phyloP scores from a whole-genome alignment of 92 coral and sea anemone genomes.

The Parazoanthus atlanticus region DNA sequence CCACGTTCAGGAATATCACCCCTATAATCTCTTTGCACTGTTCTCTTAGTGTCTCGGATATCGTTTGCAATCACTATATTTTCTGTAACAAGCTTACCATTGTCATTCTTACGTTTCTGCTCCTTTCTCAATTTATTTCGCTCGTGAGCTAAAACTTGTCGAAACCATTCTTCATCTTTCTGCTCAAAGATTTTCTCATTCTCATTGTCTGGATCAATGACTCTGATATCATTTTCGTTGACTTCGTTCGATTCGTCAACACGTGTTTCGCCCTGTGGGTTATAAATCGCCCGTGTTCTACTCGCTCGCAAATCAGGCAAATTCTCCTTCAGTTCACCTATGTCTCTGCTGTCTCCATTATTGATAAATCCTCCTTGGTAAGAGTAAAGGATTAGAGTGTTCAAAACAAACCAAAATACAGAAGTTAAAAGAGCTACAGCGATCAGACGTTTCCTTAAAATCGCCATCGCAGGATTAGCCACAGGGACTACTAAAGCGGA shows the following conservation, averaged over 20 bases:
- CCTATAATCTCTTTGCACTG: neutral
- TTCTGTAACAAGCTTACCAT: neutral
- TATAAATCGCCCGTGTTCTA: neutral
- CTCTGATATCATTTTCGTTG: constrained; percentile 25
- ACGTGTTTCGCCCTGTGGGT: neutral
- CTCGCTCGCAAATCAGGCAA: neutral
- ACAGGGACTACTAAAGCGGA: neutral
- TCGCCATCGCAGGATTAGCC: constrained; percentile 28
- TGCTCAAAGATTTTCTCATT: neutral
- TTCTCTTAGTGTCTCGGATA: neutral
- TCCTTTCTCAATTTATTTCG: neutral
- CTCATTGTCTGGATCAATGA: constrained; percentile 20
- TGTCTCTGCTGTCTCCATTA: neutral
- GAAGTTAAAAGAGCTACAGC: constrained; percentile 77
- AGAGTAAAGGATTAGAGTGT: constrained; percentile 67
- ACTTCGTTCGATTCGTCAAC: constrained; percentile 9
- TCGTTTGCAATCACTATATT: neutral
- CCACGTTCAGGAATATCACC: neutral
- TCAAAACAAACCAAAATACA: constrained; percentile 79
- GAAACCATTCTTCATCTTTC: constrained; percentile 13
- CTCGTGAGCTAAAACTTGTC: constrained; percentile 5
- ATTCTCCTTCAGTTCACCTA: neutral
- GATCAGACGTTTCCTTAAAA: constrained; percentile 39
- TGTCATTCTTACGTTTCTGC: neutral
- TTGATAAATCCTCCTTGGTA: constrained; percentile 62